Percentiles rank a stretch among this genome's conserved stretches.
These are phyloP conservation scores for Idris sp. DNA, from an alignment of 1,140 invertebrate genomes.

Conservation along the genomic window DNA sequence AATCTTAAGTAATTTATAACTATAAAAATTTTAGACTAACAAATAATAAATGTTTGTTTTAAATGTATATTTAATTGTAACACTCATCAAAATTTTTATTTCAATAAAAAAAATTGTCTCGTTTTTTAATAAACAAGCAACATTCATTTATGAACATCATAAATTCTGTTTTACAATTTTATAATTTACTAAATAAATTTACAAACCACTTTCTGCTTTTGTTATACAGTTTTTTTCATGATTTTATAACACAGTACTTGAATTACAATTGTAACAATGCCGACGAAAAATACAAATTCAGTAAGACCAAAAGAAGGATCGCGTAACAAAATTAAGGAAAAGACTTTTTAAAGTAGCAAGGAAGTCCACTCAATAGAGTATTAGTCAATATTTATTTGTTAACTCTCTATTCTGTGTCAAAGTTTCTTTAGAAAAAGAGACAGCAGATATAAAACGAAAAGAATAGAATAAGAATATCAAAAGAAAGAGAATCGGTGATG, in stretches of 20 bases:
- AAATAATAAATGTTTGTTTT: too few relatives aligned
- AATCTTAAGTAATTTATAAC: too few relatives aligned
- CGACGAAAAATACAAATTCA: constrained; percentile 11
- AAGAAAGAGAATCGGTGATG: constrained; percentile 21
- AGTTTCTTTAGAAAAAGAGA: constrained; percentile 28
- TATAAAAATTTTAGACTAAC: too few relatives aligned
- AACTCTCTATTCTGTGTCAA: constrained; percentile 59
- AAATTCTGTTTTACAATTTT: too few relatives aligned
- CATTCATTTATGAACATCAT: too few relatives aligned
- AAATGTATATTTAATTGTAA: too few relatives aligned
- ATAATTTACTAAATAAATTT: too few relatives aligned
- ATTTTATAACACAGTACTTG: constrained; percentile 3
- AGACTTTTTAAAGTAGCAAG: constrained; percentile 24
- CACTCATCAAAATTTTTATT: too few relatives aligned
- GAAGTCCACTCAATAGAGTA: constrained; percentile 39
- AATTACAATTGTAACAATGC: constrained; percentile 3
- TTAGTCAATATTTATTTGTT: constrained; percentile 69
- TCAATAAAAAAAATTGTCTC: too few relatives aligned
- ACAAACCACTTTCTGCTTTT: too few relatives aligned
- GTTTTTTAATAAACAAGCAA: too few relatives aligned
- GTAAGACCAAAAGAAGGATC: background rate
- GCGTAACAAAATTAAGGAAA: constrained; percentile 25
- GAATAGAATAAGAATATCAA: constrained; percentile 4
- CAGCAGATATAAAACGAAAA: background rate
- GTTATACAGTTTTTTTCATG: too few relatives aligned